Evolutionary conservation across 2,113 vertebrate genomes (phyloP).

Genomic region (Morone chrysops): DNA sequence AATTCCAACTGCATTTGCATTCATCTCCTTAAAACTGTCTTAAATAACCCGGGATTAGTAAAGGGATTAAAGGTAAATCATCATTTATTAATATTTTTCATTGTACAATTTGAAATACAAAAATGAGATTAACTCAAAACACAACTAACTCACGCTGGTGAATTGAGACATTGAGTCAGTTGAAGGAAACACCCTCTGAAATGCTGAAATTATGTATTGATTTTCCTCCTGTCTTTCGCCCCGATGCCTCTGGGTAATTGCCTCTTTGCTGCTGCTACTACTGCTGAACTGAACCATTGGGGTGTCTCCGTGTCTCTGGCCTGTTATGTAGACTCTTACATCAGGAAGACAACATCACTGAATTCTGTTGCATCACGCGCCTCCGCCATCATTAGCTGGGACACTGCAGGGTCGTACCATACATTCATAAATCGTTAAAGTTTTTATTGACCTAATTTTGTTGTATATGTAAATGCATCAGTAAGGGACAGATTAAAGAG

Average conservation of each 20-base stretch:
- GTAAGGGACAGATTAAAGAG: not conserved
- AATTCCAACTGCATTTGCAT: constrained; percentile 35
- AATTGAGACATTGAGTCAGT: constrained; percentile 78
- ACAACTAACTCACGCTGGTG: constrained; percentile 50
- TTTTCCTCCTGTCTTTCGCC: constrained; percentile 79
- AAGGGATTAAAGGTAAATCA: constrained; percentile 34
- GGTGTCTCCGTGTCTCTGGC: constrained; percentile 66
- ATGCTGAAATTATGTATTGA: constrained; percentile 83
- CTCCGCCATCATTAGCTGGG: constrained; percentile 28
- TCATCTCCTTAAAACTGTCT: constrained; percentile 17
- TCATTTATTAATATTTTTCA: constrained; percentile 50
- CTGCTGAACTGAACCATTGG: constrained; percentile 66
- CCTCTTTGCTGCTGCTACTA: constrained; percentile 70
- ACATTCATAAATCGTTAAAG: not conserved
- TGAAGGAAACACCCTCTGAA: constrained; percentile 81
- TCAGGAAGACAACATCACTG: constrained; percentile 33
- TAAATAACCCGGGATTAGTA: not conserved
- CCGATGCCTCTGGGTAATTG: constrained; percentile 80
- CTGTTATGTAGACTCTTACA: constrained; percentile 47
- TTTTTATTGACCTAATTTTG: not conserved
- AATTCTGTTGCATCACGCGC: constrained; percentile 32
- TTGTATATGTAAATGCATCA: not conserved
- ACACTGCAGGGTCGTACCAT: constrained; percentile 13
- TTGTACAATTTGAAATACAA: constrained; percentile 30
- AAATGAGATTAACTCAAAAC: constrained; percentile 44